Evolutionary conservation across 2,888 invertebrate genomes (phyloP).

Genomic region (Myathropa florea): DNA sequence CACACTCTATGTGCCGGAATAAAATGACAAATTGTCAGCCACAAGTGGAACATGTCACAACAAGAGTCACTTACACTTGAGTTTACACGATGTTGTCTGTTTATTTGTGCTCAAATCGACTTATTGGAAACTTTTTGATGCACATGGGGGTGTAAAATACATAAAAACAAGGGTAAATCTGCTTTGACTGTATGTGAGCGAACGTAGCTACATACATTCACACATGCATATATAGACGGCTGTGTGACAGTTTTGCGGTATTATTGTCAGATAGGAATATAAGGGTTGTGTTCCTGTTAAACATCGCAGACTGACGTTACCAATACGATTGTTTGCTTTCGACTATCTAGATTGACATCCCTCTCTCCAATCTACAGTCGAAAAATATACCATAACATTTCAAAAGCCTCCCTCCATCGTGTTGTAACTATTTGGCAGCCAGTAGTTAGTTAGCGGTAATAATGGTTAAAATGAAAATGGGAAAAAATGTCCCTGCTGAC

Average conservation of each 20-base stretch:
- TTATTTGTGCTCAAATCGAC: constrained; percentile 50
- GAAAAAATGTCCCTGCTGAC: constrained; percentile 59
- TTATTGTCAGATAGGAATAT: neutral
- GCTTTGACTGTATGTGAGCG: neutral
- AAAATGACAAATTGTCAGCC: constrained; percentile 62
- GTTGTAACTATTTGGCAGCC: neutral
- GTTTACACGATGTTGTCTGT: constrained; percentile 53
- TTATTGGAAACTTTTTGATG: constrained; percentile 53
- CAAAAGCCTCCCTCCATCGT: neutral
- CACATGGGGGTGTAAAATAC: constrained; percentile 36
- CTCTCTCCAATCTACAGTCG: constrained; percentile 15
- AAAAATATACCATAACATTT: constrained; percentile 19
- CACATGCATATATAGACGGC: neutral
- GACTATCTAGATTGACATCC: neutral
- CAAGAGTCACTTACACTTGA: constrained; percentile 47
- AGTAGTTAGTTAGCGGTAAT: constrained; percentile 62
- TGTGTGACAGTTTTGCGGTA: neutral
- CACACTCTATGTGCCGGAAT: constrained; percentile 11
- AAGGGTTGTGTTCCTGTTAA: constrained; percentile 1
- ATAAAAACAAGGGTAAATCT: constrained; percentile 18
- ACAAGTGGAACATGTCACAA: constrained; percentile 56
- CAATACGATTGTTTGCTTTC: constrained; percentile 17
- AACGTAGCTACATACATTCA: too few species aligned
- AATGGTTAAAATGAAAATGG: constrained; percentile 57
- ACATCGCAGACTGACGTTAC: neutral